Base-by-base conservation (phyloP, 1,140 invertebrate genomes). In the Vollenhovia emeryi region DNA sequence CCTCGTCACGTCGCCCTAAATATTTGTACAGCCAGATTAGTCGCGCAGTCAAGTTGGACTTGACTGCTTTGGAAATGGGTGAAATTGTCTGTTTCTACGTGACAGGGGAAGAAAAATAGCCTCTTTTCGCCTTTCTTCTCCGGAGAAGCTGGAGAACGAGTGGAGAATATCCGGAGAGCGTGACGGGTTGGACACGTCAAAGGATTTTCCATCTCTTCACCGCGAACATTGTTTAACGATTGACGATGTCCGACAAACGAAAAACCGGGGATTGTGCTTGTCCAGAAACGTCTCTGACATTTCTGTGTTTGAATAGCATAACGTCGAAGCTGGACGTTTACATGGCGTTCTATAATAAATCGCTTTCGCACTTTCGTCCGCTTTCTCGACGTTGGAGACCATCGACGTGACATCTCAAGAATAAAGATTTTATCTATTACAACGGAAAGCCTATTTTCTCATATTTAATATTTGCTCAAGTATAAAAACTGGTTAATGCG, bases 11-110 rank as follows among this genome's bases (percentile, higher is more conserved):
- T 43, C 79, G 84, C 30, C 78, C 78, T 87, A 93, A 92, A 92
- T 91, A 92, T 93, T 93, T 92, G 89, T 89, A 80, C 80, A 79
- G 55, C 27, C 64, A 91, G 92, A 94, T 93, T 93, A 92, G 92
- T 91, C 83, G 74, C 89, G 91, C 86, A 60, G 33, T 11, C 57
- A 4, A 74, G 48, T 76, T 55, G 64, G 69, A 86, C 60, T 48
- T n/a, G 27, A 86, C 79, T n/a, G 36, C 18, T 21, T 52, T 36
- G 15, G 15, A 6, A 45, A 45, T 24, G 69, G 64, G 43, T 52
- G 40, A 86, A 33, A 69, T 74, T 74, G 9, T 43, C 66, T 15
- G 64, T 86, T 74, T 85, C 73, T 40, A 33, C 33, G 21, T 33
- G n/a, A 11, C 18, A 2, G 0, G 7, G 18, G 3, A 74, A 50